Evolutionary conservation across 92 coral and sea anemone genomes (phyloP).

Genomic region (Galaxea fascicularis): DNA sequence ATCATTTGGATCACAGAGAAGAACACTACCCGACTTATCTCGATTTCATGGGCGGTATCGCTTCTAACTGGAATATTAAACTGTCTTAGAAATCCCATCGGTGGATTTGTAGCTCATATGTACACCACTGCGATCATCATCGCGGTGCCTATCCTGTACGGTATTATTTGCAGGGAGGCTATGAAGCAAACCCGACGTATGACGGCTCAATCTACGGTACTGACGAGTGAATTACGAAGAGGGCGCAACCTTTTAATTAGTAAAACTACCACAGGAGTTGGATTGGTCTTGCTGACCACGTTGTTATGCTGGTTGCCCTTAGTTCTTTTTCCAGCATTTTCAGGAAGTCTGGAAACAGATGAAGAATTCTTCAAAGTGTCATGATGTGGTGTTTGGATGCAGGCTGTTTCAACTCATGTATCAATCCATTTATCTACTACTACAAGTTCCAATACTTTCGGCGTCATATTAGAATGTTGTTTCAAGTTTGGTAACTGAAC

Average conservation of each 20-base stretch:
- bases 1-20: conserved; percentile 10
- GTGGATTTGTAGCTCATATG: not conserved
- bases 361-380: not conserved
- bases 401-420: conserved; percentile 10
- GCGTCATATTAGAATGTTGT: conserved; percentile 4
- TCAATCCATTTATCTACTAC: conserved; percentile 43
- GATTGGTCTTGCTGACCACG: conserved; percentile 32
- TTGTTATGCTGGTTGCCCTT: conserved; percentile 33
- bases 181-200: conserved; percentile 17
- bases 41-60: conserved; percentile 12
- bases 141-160: conserved; percentile 15
- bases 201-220: not conserved
- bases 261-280: conserved; percentile 23
- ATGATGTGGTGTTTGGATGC: conserved; percentile 12
- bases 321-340: not conserved
- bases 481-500: not conserved
- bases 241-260: not conserved
- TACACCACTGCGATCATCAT: conserved; percentile 17
- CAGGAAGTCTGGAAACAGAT: not conserved
- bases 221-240: not conserved
- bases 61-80: not conserved
- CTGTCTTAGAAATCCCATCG: not conserved
- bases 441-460: conserved; percentile 35
- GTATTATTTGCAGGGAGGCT: conserved; percentile 26
- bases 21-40: conserved; percentile 2